phyloP scores from a whole-genome alignment of 1,140 invertebrate genomes.

The Hypsibius dujardini region DNA sequence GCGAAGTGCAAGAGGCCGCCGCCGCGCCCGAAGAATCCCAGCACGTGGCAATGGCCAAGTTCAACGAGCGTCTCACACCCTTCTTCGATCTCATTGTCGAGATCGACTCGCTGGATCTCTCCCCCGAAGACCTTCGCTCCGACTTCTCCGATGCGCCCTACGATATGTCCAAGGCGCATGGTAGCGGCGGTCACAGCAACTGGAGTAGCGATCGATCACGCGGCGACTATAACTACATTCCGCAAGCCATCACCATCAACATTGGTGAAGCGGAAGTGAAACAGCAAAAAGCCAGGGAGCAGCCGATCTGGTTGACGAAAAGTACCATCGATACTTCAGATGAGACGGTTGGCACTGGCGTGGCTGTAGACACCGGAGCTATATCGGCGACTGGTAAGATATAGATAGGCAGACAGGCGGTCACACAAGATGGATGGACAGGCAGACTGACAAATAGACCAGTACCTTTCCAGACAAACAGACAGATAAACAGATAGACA shows the following conservation, averaged over 20 bases:
- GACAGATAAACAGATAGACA: too few species aligned
- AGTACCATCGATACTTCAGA: conserved; percentile 32
- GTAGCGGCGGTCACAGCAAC: conserved; percentile 17
- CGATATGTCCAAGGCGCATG: neutral
- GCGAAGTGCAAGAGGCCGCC: conserved; percentile 32
- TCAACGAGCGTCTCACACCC: conserved; percentile 33
- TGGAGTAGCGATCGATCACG: conserved; percentile 32
- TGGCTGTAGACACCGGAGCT: neutral
- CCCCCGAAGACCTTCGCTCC: conserved; percentile 31
- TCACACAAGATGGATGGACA: neutral
- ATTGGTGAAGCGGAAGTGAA: conserved; percentile 22
- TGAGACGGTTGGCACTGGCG: conserved; percentile 1
- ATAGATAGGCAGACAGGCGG: neutral
- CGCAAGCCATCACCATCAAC: conserved; percentile 29
- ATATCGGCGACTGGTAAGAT: neutral
- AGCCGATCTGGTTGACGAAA: conserved; percentile 32
- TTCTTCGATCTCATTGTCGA: conserved; percentile 30
- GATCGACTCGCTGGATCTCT: conserved; percentile 31
- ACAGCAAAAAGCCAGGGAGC: conserved; percentile 27
- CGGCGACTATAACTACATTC: conserved; percentile 27
- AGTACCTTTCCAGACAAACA: too few species aligned
- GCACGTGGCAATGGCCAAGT: conserved; percentile 31
- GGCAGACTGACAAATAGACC: too few species aligned
- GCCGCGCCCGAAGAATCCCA: conserved; percentile 30
- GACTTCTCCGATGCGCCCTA: conserved; percentile 28